These are phyloP conservation scores for Aspiorhynchus laticeps DNA, from an alignment of 2,113 vertebrate genomes.

Conservation along the genomic window DNA sequence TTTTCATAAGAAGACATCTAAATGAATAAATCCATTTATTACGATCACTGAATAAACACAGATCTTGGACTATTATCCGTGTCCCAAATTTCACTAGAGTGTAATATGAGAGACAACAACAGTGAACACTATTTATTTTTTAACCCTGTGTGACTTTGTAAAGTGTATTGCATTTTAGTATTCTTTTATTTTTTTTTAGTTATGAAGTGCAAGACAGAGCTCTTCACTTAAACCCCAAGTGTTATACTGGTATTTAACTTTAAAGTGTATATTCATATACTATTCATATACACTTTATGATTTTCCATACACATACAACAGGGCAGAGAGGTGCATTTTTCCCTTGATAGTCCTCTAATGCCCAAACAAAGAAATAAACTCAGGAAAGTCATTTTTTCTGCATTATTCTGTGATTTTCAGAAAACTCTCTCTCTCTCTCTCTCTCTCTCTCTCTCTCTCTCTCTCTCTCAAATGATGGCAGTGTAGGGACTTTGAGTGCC, in stretches of 20 bases:
- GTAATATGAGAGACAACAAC: neutral
- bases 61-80: neutral
- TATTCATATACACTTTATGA: neutral
- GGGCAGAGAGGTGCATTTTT: neutral
- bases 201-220: neutral
- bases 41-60: neutral
- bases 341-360: neutral
- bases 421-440: neutral
- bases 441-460: neutral
- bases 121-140: neutral
- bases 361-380: constrained; percentile 35
- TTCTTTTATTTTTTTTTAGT: neutral
- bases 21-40: neutral
- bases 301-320: neutral
- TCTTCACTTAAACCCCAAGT: neutral
- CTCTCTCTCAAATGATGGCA: neutral
- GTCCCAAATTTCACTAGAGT: neutral
- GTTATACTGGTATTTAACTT: neutral
- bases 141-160: neutral
- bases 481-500: neutral
- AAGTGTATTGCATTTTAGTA: constrained; percentile 7
- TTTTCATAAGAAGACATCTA: neutral
- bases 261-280: neutral
- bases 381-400: neutral
- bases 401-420: constrained; percentile 1